Conservation (phyloP, 2,113 vertebrate species). For the Todiramphus saurophagus region DNA sequence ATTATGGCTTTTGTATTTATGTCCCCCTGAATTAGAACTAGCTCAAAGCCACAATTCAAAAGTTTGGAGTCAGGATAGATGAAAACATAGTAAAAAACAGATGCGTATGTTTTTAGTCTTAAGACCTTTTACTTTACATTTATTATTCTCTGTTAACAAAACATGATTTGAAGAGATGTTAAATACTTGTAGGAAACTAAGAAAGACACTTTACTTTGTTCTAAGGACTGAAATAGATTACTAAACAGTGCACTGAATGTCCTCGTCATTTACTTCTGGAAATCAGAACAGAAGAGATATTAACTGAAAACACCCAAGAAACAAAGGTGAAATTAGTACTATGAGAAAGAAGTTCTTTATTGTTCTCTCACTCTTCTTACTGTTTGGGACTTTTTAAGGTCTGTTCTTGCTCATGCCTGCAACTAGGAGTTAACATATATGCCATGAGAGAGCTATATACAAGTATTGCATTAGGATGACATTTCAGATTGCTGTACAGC, state of each 20-base stretch:
- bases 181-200: not conserved
- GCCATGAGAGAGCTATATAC: not conserved
- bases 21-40: not conserved
- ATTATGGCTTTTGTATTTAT: not conserved
- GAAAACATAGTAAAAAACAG: not conserved
- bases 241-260: not conserved
- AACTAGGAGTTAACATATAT: constrained; percentile 18
- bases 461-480: constrained; percentile 58
- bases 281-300: not conserved
- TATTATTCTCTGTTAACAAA: not conserved
- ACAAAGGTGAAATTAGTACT: not conserved
- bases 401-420: not conserved
- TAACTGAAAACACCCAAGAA: not conserved
- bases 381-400: not conserved
- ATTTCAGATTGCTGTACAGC: constrained; percentile 56
- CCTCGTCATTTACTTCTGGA: not conserved
- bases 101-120: not conserved
- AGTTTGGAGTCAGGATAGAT: not conserved
- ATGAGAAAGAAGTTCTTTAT: not conserved
- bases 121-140: not conserved
- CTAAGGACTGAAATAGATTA: not conserved
- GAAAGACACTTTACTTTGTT: not conserved
- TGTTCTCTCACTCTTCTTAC: not conserved
- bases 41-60: not conserved
- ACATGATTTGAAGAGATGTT: not conserved